phyloP scores from a whole-genome alignment of 1,140 invertebrate genomes.

The Scaptomyza hsui region DNA sequence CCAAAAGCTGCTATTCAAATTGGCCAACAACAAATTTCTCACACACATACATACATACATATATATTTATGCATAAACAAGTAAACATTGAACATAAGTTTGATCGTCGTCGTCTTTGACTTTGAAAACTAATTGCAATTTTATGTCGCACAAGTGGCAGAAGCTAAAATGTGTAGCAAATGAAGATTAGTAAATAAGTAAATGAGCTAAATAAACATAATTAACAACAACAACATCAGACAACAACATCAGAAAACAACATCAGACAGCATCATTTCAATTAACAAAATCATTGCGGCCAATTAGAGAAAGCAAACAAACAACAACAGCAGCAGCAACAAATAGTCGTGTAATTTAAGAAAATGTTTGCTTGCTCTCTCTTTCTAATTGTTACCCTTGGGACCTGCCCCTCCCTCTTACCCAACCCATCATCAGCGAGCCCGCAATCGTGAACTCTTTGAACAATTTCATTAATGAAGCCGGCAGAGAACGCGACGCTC shows the following conservation, averaged over 20 bases:
- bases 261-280: constrained; percentile 46
- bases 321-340: constrained; percentile 25
- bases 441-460: constrained; percentile 26
- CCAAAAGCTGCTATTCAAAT: constrained; percentile 12
- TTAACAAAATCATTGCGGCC: constrained; percentile 74
- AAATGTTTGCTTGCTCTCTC: constrained; percentile 8
- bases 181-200: constrained; percentile 29
- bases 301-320: constrained; percentile 70
- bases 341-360: constrained; percentile 16
- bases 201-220: constrained; percentile 42
- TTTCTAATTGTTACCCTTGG: no score
- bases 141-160: constrained; percentile 35
- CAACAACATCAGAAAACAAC: constrained; percentile 17
- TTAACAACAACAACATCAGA: constrained; percentile 25
- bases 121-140: constrained; percentile 65
- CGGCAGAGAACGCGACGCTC: constrained; percentile 11
- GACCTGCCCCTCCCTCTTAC: background rate
- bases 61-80: constrained; percentile 1
- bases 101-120: constrained; percentile 1
- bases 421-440: background rate
- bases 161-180: constrained; percentile 25
- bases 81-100: background rate
- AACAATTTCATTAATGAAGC: constrained; percentile 39
- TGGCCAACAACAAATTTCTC: constrained; percentile 18
- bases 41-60: constrained; percentile 1